These are phyloP conservation scores for Latrodectus elegans DNA, from an alignment of 2,888 invertebrate species.

Conservation along the genomic window DNA sequence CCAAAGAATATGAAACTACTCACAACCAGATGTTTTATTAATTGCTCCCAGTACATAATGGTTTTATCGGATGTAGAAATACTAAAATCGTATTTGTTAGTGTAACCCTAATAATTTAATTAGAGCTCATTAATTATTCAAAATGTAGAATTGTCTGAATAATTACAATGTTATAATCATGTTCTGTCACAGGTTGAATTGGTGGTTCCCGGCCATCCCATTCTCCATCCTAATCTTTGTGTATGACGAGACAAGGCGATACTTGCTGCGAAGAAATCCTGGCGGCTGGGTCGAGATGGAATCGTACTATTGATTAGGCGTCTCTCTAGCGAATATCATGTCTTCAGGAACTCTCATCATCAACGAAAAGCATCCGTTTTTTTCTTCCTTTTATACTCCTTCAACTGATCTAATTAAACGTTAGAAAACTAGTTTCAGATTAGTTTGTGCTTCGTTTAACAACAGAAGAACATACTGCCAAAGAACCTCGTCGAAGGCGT, in stretches of 20 bases:
- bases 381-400: not conserved
- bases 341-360: not conserved
- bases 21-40: too few relatives aligned
- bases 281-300: slow-evolving; percentile 99
- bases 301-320: slow-evolving; percentile 87
- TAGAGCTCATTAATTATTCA: too few relatives aligned
- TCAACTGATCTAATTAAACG: not conserved
- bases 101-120: too few relatives aligned
- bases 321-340: not conserved
- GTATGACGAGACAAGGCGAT: slow-evolving; percentile 98
- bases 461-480: not conserved
- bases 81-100: too few relatives aligned
- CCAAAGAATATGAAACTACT: too few relatives aligned
- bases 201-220: slow-evolving; percentile 99
- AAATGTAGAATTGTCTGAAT: too few relatives aligned
- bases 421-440: not conserved
- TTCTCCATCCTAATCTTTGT: slow-evolving; percentile 99
- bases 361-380: not conserved
- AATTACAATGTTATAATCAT: too few relatives aligned
- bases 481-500: not conserved
- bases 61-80: too few relatives aligned
- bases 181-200: slow-evolving; percentile 85
- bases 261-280: slow-evolving; percentile 96
- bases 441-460: not conserved
- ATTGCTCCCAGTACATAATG: too few relatives aligned